These are phyloP conservation scores for Nemurella pictetii DNA, from an alignment of 2,888 invertebrate species.

Conservation along the genomic window DNA sequence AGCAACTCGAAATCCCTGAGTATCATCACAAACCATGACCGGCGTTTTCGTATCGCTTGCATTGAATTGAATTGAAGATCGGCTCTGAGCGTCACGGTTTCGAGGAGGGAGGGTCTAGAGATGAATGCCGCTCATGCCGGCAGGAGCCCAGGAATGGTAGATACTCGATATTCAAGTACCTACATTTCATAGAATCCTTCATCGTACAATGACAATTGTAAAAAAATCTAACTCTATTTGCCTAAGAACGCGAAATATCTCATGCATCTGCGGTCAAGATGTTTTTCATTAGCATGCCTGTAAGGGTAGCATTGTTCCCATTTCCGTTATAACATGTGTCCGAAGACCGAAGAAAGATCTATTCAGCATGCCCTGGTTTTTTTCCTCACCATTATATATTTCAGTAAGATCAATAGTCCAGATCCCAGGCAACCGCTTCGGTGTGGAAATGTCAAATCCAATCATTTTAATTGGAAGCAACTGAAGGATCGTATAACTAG, in stretches of 20 bases:
- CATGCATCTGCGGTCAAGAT: slow-evolving; percentile 3
- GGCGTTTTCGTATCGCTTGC: not conserved
- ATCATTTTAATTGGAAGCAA: not conserved
- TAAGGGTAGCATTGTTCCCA: not conserved
- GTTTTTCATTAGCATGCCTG: not conserved
- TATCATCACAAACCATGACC: not conserved
- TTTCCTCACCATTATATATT: not conserved
- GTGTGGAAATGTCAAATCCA: not conserved
- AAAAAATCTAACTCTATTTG: not conserved
- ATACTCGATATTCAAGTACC: not conserved
- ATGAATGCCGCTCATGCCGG: not conserved
- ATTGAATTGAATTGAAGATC: not conserved
- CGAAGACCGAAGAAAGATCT: not conserved
- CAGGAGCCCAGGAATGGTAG: not conserved
- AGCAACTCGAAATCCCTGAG: not conserved
- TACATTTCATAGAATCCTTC: not conserved
- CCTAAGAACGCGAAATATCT: not conserved
- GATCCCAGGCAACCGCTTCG: not conserved
- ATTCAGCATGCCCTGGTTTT: not conserved
- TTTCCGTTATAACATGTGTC: not conserved
- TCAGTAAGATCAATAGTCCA: not conserved
- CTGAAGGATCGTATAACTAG: not conserved
- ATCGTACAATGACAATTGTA: not conserved
- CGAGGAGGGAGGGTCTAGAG: not conserved
- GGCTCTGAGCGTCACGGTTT: not conserved